A percentile compares a stretch with the other conserved stretches of the same genome.
Evolutionary conservation across 2,797 vertebrate species (phyloP).

Genomic region (Atherinosoma microstoma): DNA sequence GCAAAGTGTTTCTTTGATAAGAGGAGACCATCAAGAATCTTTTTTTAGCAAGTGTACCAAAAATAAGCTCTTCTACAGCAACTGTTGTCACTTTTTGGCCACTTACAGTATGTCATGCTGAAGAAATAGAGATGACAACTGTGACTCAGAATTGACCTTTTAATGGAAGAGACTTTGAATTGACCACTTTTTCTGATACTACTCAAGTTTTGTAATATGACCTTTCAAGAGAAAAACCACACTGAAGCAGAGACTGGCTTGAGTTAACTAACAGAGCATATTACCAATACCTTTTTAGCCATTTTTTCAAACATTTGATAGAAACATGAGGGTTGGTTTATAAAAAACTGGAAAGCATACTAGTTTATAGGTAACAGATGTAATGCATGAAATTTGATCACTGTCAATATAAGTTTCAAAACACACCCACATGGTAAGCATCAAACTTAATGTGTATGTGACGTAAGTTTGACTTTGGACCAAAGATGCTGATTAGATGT

Average conservation of each 20-base stretch:
- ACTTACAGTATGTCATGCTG: not conserved
- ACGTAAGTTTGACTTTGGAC: not conserved
- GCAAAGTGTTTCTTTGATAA: not conserved
- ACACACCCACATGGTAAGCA: not conserved
- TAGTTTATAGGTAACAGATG: conserved; percentile 6
- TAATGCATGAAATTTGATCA: not conserved
- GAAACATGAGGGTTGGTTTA: not conserved
- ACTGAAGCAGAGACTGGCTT: not conserved
- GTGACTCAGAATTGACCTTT: conserved; percentile 2
- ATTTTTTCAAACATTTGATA: not conserved
- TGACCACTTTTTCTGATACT: not conserved
- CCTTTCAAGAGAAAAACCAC: conserved; percentile 14
- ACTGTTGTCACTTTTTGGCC: conserved; percentile 4
- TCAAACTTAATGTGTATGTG: too few species aligned
- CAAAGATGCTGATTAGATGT: not conserved
- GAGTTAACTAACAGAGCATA: not conserved
- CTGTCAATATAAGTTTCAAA: conserved; percentile 14
- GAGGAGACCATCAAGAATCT: not conserved
- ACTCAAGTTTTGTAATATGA: not conserved
- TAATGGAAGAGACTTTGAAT: not conserved
- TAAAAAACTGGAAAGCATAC: not conserved
- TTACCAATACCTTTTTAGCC: not conserved
- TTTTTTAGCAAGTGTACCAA: not conserved
- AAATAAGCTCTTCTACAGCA: not conserved
- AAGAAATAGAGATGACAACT: not conserved